These are phyloP conservation scores for Sylvicola cinctus DNA, from an alignment of 2,888 invertebrate genomes.

Conservation along the genomic window DNA sequence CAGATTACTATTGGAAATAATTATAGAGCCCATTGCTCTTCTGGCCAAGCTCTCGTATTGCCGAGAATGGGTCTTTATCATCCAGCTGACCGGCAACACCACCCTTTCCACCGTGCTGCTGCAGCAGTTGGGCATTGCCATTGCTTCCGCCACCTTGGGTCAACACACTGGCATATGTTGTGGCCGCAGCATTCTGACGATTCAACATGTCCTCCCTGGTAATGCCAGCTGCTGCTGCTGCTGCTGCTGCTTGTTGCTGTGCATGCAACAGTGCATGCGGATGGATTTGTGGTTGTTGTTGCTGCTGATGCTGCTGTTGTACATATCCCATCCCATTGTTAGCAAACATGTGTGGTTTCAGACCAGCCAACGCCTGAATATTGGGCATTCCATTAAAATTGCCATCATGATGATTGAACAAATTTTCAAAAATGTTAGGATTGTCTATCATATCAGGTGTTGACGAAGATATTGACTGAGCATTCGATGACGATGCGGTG, in stretches of 20 bases:
- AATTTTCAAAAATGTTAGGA: slow-evolving; percentile 9
- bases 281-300: slow-evolving; percentile 7
- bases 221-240: slow-evolving; percentile 9
- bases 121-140: slow-evolving; percentile 6
- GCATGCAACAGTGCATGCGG: slow-evolving; percentile 6
- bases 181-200: slow-evolving; percentile 13
- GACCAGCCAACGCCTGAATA: slow-evolving; percentile 4
- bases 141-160: slow-evolving; percentile 18
- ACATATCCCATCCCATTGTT: slow-evolving; percentile 5
- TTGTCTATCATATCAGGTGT: slow-evolving; percentile 5
- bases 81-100: slow-evolving; percentile 5
- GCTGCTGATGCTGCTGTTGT: slow-evolving; percentile 8
- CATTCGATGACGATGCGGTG: not conserved
- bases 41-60: slow-evolving; percentile 28
- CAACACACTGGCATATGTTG: slow-evolving; percentile 22
- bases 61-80: slow-evolving; percentile 28
- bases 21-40: slow-evolving; percentile 31
- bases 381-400: slow-evolving; percentile 4
- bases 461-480: slow-evolving; percentile 3
- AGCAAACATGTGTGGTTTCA: slow-evolving; percentile 4
- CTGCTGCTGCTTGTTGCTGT: slow-evolving; percentile 3
- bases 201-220: slow-evolving; percentile 13
- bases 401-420: slow-evolving; percentile 3
- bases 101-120: not conserved
- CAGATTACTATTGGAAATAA: slow-evolving; percentile 31